A percentile compares a stretch with the other conserved stretches of the same genome.
These are phyloP conservation scores for Gryllus longicercus DNA, from an alignment of 2,888 invertebrate genomes.

Conservation along the genomic window DNA sequence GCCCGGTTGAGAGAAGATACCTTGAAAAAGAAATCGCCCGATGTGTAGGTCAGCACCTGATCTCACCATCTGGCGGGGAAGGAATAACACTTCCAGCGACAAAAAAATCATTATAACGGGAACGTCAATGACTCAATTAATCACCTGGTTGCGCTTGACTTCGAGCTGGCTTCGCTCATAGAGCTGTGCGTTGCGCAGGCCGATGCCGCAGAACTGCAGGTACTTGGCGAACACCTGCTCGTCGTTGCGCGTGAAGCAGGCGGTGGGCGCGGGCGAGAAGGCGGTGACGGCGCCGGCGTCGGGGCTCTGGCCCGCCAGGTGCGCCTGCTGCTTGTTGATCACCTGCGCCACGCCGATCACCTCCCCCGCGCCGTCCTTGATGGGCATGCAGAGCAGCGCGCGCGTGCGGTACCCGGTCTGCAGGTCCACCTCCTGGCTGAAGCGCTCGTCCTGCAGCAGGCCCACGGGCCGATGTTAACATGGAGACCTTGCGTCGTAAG, in stretches of 20 bases:
- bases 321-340: constrained; percentile 39
- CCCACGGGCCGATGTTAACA: too few species aligned
- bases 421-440: constrained; percentile 91
- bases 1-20: too few species aligned
- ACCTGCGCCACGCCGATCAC: constrained; percentile 96
- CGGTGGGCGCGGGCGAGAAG: background rate
- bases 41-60: too few species aligned
- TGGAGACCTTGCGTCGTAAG: too few species aligned
- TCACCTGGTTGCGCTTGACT: constrained; percentile 86
- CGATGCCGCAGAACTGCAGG: constrained; percentile 94
- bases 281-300: background rate
- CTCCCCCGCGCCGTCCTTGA: constrained; percentile 89
- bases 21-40: too few species aligned
- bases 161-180: constrained; percentile 93
- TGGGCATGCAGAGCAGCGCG: constrained; percentile 92
- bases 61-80: too few species aligned
- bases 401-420: constrained; percentile 90
- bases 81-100: too few species aligned
- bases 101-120: background rate
- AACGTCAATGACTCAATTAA: constrained; percentile 23
- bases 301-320: background rate
- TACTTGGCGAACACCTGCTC: constrained; percentile 89
- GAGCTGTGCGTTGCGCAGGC: constrained; percentile 90
- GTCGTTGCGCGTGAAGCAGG: constrained; percentile 79
- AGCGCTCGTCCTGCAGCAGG: constrained; percentile 70